Evolutionary conservation across 2,888 invertebrate species (phyloP), one percentile per base, ranked within the genome.

Genomic region (Athripsodes cinereus): DNA sequence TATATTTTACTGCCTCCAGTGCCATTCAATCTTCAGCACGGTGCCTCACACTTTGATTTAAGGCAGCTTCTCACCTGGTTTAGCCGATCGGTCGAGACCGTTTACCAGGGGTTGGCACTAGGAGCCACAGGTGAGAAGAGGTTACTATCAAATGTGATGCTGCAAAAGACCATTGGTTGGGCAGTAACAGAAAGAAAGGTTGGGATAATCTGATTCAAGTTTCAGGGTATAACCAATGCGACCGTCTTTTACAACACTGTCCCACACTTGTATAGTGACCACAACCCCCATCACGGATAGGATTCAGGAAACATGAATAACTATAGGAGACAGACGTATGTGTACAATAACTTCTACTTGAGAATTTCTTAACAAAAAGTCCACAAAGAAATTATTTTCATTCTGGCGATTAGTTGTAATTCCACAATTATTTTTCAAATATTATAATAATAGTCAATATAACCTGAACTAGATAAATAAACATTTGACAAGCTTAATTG

Each of bases 31-130:
- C 47, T 16, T 47, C 47, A 47, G 47, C 47, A 47, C 47, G 47
- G 47, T 8, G 47, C 47, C 47, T 10, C 18, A 47, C 47, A 47
- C 47, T 47, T 47, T 47, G 47, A 47, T 21, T 47, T 47, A 47
- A 16, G 47, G 21, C 47, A 47, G 47, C 16, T 13, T 13, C 40
- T 40, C 40, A 40, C 40, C 40, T 40, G 40, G 26, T 40, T 40
- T 13, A 40, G 40, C 40, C 40, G 40, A 40, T 40, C 13, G 40
- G 40, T 40, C 40, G 40, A 40, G 13, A 40, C 13, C 40, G 40
- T 40, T 26, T 40, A 40, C 40, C 40, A 13, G 40, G 40, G 13
- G 40, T 40, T 40, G 40, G 40, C 40, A 13, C 40, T 13, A 40
- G 40, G 40, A 40, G 40, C 40, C 40, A 40, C 40, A 40, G 40